Percentiles rank a stretch among this genome's conserved stretches.
Conservation (phyloP, 2,888 invertebrate species). For the Eulithis testata region DNA sequence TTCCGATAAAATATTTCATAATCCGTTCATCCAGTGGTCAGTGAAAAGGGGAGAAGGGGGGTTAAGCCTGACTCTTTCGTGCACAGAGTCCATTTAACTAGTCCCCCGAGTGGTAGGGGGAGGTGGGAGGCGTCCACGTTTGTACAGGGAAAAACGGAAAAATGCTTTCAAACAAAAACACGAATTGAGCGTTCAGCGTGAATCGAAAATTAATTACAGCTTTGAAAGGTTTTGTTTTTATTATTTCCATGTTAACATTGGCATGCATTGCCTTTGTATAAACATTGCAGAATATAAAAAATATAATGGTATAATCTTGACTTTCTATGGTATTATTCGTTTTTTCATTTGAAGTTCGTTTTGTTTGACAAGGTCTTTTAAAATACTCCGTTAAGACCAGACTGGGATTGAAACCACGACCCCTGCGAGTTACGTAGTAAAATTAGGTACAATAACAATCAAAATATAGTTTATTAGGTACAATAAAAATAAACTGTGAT, state of each 20-base stretch:
- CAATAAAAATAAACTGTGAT: too few relatives aligned
- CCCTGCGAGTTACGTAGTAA: too few relatives aligned
- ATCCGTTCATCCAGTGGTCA: conserved; percentile 77
- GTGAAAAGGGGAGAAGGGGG: conserved; percentile 48
- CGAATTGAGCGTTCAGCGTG: conserved; percentile 65
- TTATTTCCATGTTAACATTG: conserved; percentile 38
- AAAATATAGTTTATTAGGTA: too few relatives aligned
- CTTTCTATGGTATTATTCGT: too few relatives aligned
- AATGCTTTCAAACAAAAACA: conserved; percentile 69
- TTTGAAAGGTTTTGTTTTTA: conserved; percentile 60
- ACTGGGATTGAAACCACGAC: too few relatives aligned
- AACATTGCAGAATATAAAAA: conserved; percentile 16
- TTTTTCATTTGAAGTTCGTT: too few relatives aligned
- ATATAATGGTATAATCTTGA: too few relatives aligned
- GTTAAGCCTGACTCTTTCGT: conserved; percentile 55
- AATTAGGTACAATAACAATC: too few relatives aligned
- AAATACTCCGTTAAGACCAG: too few relatives aligned
- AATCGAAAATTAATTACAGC: conserved; percentile 79
- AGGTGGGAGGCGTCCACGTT: conserved; percentile 62
- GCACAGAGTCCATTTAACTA: conserved; percentile 66
- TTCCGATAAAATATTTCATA: conserved; percentile 74
- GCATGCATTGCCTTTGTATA: conserved; percentile 21
- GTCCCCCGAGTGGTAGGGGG: conserved; percentile 46
- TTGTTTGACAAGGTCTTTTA: too few relatives aligned
- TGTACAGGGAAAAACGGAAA: conserved; percentile 66